Base-by-base conservation (phyloP, 2,888 invertebrate species). In the Saturnia pavonia region DNA sequence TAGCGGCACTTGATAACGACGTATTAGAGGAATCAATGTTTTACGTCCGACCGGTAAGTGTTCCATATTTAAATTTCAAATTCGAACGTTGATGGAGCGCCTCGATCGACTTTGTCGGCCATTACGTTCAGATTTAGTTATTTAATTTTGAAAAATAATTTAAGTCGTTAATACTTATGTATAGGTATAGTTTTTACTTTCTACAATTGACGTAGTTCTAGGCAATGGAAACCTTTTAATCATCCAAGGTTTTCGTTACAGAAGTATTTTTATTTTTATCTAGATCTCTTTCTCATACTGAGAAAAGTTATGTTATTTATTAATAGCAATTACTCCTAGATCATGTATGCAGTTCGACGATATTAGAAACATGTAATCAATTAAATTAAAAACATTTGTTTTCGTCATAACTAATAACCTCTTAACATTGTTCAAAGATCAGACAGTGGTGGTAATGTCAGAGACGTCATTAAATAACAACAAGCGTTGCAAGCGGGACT, bases 1-100 rank as follows among this genome's bases (percentile, higher is more conserved):
- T 91, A 91, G 88, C 87, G 80, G 86, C 90, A 90, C 91, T 91
- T 89, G 91, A 91, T 91, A 91, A 90, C 89, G 87, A 88, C 82
- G 89, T 88, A 89, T 89, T 89, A 89, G 87, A 89, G 82, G 85
- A 88, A 88, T 89, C 85, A 85, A 88, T 88, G 87, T 88, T 87
- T 87, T 84, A 86, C 86, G 88, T 87, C 87, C 88, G 86, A 82
- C 69, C 82, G 84, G 85, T 87, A 89, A 90, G 89, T 90, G 89
- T 87, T 90, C 84, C 85, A 84, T 85, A 88, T 88, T 87, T 88
- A 88, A 85, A 88, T 81, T 82, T 83, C 78, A 79, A 82, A 82
- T 81, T 79, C 78, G 78, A 79, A 78, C 68, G 71, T 51, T 69
- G 71, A 71, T 71, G 63, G 71, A 71, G 25, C 51, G 54, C 27